Percentiles rank a stretch among this genome's conserved stretches.
Conservation (phyloP, 1,140 invertebrate genomes). For the Drosophila bipectinata region DNA sequence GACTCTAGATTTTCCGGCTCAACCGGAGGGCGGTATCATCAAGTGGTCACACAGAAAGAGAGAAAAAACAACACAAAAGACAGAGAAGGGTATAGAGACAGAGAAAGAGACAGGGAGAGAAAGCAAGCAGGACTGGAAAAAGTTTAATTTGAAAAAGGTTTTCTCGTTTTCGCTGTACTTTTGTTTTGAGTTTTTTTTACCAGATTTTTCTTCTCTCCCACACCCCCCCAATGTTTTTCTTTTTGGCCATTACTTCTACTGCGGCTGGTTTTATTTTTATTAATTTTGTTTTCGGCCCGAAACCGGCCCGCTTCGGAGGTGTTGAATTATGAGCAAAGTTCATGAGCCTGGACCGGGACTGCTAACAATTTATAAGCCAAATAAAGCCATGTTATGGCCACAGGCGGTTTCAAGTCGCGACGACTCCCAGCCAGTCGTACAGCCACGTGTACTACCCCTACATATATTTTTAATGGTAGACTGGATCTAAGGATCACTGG, state of each 20-base stretch:
- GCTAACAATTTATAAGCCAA: constrained; percentile 75
- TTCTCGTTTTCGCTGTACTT: constrained; percentile 48
- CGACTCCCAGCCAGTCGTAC: constrained; percentile 1
- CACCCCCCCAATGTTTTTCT: constrained; percentile 2
- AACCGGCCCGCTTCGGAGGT: constrained; percentile 39
- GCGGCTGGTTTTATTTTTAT: constrained; percentile 47
- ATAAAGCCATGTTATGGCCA: constrained; percentile 74
- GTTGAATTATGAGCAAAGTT: constrained; percentile 82
- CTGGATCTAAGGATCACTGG: not conserved
- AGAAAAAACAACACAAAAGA: constrained; percentile 4
- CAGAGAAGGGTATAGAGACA: not conserved
- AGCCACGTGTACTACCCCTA: constrained; percentile 9
- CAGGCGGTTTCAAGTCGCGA: constrained; percentile 37
- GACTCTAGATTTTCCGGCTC: constrained; percentile 39
- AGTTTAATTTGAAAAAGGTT: constrained; percentile 81
- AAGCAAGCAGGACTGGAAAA: constrained; percentile 43
- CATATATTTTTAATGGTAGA: not conserved
- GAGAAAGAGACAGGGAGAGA: constrained; percentile 1
- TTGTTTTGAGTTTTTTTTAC: constrained; percentile 39
- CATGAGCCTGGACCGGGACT: constrained; percentile 42
- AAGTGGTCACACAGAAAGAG: constrained; percentile 69
- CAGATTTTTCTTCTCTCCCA: constrained; percentile 2
- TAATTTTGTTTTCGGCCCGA: constrained; percentile 45
- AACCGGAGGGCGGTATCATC: constrained; percentile 64
- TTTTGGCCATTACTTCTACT: constrained; percentile 6